These are phyloP conservation scores for Pelmatolapia mariae DNA, from an alignment of 2,113 vertebrate genomes.

Conservation along the genomic window DNA sequence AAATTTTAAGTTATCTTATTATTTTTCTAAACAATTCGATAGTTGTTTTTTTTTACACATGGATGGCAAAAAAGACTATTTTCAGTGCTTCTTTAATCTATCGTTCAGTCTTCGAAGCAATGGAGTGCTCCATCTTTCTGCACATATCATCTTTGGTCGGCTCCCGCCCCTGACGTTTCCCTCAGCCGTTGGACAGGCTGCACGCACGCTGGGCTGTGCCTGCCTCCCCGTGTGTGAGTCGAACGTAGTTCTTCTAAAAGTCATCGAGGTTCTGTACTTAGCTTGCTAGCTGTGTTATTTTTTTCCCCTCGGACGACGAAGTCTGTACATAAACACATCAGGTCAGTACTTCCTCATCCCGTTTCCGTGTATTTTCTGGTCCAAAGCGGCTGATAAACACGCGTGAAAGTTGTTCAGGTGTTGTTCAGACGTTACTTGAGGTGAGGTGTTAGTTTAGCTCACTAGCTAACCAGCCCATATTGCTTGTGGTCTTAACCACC, in stretches of 20 bases:
- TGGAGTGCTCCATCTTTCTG: not conserved
- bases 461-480: slow-evolving; percentile 27
- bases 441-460: slow-evolving; percentile 40
- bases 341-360: slow-evolving; percentile 20
- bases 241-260: not conserved
- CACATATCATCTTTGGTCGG: slow-evolving; percentile 27
- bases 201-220: slow-evolving; percentile 6
- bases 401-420: slow-evolving; percentile 33
- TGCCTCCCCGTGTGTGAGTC: not conserved
- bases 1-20: not conserved
- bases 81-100: not conserved
- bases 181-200: not conserved
- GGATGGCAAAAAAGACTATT: not conserved
- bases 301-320: not conserved
- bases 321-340: not conserved
- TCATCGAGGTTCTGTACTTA: slow-evolving; percentile 6
- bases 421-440: slow-evolving; percentile 13
- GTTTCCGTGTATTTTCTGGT: not conserved
- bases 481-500: not conserved
- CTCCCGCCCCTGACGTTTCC: slow-evolving; percentile 18
- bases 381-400: not conserved
- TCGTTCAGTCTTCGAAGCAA: not conserved
- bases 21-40: not conserved
- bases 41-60: not conserved
- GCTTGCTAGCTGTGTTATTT: slow-evolving; percentile 24